These are phyloP conservation scores for Eremophila alpestris DNA, from an alignment of 2,797 vertebrate species.

Conservation along the genomic window DNA sequence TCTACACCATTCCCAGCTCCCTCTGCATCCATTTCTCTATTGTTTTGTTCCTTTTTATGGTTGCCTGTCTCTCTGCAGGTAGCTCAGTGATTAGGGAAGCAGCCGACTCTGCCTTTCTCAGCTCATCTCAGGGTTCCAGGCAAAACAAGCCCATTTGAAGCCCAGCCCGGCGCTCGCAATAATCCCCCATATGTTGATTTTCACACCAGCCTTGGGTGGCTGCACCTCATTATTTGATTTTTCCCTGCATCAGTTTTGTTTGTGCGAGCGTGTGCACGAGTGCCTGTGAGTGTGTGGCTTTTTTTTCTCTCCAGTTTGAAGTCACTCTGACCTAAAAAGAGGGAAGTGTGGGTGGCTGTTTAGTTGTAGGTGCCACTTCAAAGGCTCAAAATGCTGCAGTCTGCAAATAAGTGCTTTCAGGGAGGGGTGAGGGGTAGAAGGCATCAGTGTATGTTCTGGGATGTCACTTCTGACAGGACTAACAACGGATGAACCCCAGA, in stretches of 20 bases:
- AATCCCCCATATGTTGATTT: conserved; percentile 67
- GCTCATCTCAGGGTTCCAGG: conserved; percentile 56
- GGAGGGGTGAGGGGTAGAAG: neutral
- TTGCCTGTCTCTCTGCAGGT: conserved; percentile 61
- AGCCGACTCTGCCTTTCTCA: conserved; percentile 40
- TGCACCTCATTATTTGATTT: conserved; percentile 65
- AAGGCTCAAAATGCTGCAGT: conserved; percentile 3
- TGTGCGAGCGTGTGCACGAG: neutral
- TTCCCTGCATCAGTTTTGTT: conserved; percentile 7
- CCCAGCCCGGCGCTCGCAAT: neutral
- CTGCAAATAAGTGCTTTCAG: neutral
- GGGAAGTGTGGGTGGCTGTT: conserved; percentile 19
- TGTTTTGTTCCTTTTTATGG: conserved; percentile 40
- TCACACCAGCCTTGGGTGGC: conserved; percentile 53
- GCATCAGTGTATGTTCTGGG: neutral
- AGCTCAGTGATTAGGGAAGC: conserved; percentile 12
- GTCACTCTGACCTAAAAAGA: conserved; percentile 41
- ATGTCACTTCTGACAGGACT: neutral
- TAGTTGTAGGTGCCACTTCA: conserved; percentile 43
- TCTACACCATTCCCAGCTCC: neutral
- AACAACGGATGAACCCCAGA: conserved; percentile 16
- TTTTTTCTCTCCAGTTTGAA: conserved; percentile 8
- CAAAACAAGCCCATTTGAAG: conserved; percentile 66
- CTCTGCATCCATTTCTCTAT: neutral
- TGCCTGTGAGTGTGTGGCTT: neutral